Percentiles rank a stretch among this genome's conserved stretches.
These are phyloP conservation scores for Sceloporus tristichus DNA, from an alignment of 2,113 vertebrate genomes.

Conservation along the genomic window DNA sequence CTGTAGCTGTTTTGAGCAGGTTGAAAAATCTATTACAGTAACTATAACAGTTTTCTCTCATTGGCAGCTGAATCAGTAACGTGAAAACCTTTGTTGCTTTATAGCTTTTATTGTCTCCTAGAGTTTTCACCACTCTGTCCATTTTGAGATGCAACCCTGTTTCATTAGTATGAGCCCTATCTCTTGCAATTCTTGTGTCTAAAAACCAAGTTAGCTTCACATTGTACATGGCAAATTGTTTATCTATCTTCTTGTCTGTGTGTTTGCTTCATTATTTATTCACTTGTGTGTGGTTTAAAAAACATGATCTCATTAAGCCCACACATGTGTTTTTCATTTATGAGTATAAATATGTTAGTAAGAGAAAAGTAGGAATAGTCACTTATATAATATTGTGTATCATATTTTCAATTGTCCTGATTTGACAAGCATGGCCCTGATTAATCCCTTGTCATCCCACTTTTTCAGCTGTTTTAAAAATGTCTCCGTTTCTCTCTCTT, in stretches of 20 bases:
- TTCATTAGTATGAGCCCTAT: not conserved
- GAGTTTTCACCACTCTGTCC: not conserved
- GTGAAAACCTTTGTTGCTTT: not conserved
- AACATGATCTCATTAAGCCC: not conserved
- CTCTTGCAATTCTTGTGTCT: not conserved
- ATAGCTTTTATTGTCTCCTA: constrained; percentile 2
- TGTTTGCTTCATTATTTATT: not conserved
- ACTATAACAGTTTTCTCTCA: not conserved
- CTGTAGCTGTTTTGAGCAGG: not conserved
- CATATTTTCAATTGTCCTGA: too few species aligned
- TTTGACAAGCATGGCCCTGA: too few species aligned
- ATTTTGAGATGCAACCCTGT: constrained; percentile 17
- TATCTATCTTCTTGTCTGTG: not conserved
- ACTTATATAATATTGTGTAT: not conserved
- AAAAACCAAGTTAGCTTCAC: not conserved
- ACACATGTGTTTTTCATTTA: not conserved
- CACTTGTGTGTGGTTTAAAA: not conserved
- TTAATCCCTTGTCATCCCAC: too few species aligned
- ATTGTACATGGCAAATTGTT: not conserved
- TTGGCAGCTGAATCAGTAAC: not conserved
- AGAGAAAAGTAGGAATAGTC: not conserved
- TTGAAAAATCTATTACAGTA: constrained; percentile 15
- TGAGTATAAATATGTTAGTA: not conserved
- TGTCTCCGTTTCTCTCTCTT: too few species aligned
- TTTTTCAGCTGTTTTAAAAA: too few species aligned